Evolutionary conservation across 2,797 vertebrate species (phyloP).

Genomic region (Echiichthys vipera): DNA sequence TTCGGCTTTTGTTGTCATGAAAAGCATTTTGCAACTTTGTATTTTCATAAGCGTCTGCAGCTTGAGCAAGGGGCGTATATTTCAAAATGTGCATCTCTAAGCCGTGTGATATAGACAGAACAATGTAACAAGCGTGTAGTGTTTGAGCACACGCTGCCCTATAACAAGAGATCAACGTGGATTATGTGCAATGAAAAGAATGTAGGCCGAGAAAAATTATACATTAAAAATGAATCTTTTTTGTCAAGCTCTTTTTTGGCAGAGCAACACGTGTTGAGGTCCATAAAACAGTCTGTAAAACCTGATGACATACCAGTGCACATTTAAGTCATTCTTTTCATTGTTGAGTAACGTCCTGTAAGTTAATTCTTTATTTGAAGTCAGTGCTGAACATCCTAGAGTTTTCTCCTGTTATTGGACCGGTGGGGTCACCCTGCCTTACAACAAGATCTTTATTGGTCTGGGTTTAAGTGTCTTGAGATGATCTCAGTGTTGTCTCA

Average conservation of each 20-base stretch:
- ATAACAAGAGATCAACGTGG: not conserved
- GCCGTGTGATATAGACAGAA: not conserved
- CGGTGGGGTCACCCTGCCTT: conserved; percentile 17
- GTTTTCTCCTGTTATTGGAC: conserved; percentile 1
- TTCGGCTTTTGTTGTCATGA: not conserved
- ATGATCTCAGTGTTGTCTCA: conserved; percentile 33
- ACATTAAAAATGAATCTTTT: not conserved
- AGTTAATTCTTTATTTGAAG: conserved; percentile 11
- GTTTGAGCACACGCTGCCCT: not conserved
- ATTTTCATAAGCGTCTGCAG: not conserved
- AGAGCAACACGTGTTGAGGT: not conserved
- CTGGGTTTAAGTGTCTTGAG: conserved; percentile 11
- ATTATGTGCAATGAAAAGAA: not conserved
- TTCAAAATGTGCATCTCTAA: conserved; percentile 24
- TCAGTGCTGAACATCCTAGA: not conserved
- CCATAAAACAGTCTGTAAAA: conserved; percentile 2
- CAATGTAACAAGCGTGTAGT: not conserved
- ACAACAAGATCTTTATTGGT: conserved; percentile 3
- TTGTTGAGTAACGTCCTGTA: not conserved
- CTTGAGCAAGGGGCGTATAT: conserved; percentile 8
- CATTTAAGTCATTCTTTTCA: not conserved
- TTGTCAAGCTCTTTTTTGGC: not conserved
- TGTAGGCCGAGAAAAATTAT: not conserved
- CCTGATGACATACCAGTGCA: not conserved
- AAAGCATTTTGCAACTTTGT: conserved; percentile 13